Evolutionary conservation across 2,888 invertebrate species (phyloP), one percentile per base, ranked within the genome.

Genomic region (Nemapogon koenigi): DNA sequence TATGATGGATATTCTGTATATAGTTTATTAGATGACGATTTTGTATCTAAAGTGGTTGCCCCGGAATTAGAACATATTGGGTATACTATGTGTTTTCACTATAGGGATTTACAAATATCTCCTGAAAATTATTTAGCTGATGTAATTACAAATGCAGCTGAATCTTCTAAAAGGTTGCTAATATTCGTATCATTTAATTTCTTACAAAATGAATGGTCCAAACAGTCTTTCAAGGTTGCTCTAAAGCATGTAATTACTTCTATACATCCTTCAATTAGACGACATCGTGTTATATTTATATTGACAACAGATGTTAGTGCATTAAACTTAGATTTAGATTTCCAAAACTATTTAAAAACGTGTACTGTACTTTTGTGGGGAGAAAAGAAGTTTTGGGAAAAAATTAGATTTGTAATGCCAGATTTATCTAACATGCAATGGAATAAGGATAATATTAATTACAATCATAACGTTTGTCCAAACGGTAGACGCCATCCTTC

Each of bases 1-100:
- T 93, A 90, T 67, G 94, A 94, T 70, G 92, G 91, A 43, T 94
- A 94, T 67, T 84, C 94, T 58, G 87, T 91, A 36, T 94, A 94
- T 76, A 89, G 90, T 69, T 85, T 88, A 53, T 83, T 88, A 51
- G 92, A 93, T 80, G 90, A 81, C 66, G 88, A 79, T 81, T 87
- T 81, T 60, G 83, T 84, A 68, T 87, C 67, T 58, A 85, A 69
- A 79, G 86, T 79, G 68, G 86, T 79, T 55, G 91, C 75, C 66
- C 88, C 64, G 59, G 90, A 90, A 65, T 73, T 93, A 55, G 91
- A 92, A 67, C 88, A 88, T 50, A 73, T 67, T 11, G 81, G 81
- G 46, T 81, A 81, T 47, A 78, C 79, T 18, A 81, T 94, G 53
- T 88, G 87, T 52, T 80, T 88, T 46, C 88, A 70, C 82, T 91